A percentile compares a stretch with the other conserved stretches of the same genome.
phyloP scores from a whole-genome alignment of 2,797 vertebrate species.

The Pseudotriccus pelzelni region DNA sequence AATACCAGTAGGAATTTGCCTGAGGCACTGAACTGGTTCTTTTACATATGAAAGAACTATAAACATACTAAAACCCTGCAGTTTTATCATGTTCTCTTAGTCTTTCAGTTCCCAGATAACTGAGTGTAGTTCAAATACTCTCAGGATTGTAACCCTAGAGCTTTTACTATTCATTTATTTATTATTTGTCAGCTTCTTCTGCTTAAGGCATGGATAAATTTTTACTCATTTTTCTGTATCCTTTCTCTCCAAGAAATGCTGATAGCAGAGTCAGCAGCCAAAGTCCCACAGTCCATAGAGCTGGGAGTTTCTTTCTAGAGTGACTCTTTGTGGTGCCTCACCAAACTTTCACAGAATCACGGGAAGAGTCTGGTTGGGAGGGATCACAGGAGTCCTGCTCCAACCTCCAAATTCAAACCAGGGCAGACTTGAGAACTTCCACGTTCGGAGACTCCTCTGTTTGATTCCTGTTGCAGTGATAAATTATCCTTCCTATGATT shows the following conservation, averaged over 20 bases:
- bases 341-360: not conserved
- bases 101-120: not conserved
- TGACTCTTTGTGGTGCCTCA: not conserved
- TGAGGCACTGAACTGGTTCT: not conserved
- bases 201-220: not conserved
- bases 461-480: not conserved
- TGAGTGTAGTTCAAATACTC: not conserved
- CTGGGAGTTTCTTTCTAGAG: not conserved
- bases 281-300: not conserved
- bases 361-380: not conserved
- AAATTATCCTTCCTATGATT: not conserved
- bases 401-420: not conserved
- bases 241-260: not conserved
- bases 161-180: constrained; percentile 22
- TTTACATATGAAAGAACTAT: not conserved
- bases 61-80: not conserved
- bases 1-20: not conserved
- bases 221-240: not conserved
- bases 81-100: not conserved
- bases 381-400: no score
- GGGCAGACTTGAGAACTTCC: not conserved
- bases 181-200: not conserved
- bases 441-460: not conserved
- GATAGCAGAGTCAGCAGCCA: not conserved
- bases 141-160: not conserved